Percentiles rank a stretch among this genome's conserved stretches.
Evolutionary conservation across 2,888 invertebrate species (phyloP).

Genomic region (Acronicta leporina): DNA sequence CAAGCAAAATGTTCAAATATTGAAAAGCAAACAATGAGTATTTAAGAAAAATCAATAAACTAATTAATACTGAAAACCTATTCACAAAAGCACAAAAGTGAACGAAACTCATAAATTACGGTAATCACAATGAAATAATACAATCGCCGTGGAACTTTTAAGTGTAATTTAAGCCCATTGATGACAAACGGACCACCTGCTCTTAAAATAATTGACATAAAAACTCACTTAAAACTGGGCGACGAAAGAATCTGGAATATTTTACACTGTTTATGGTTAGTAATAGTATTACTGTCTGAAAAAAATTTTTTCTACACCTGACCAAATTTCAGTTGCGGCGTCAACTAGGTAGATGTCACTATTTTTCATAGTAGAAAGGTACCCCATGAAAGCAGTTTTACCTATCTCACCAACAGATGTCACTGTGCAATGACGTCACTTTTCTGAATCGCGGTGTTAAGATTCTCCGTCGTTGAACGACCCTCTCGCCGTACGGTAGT

Average conservation of each 20-base stretch:
- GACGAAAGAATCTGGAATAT: slow-evolving; percentile 3
- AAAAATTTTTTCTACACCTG: no score
- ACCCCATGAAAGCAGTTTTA: neutral
- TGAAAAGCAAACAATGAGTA: neutral
- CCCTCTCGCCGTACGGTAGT: neutral
- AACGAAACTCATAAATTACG: slow-evolving; percentile 2
- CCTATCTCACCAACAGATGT: slow-evolving; percentile 22
- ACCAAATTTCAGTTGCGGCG: neutral
- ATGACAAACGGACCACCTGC: slow-evolving; percentile 16
- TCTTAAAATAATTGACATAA: neutral
- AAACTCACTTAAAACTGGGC: neutral
- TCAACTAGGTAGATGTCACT: slow-evolving; percentile 9
- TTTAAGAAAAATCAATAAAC: neutral
- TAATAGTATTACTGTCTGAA: no score
- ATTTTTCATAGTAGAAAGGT: no score
- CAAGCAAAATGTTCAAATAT: no score
- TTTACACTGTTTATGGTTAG: neutral
- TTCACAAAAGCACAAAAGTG: neutral
- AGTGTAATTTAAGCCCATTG: neutral
- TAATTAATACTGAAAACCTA: neutral
- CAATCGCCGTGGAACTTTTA: neutral
- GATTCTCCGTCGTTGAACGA: slow-evolving; percentile 25
- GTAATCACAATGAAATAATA: slow-evolving; percentile 1
- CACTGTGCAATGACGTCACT: slow-evolving; percentile 27
- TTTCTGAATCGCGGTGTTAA: slow-evolving; percentile 39